Conservation (phyloP, 2,113 vertebrate species). For the Buteo buteo region DNA sequence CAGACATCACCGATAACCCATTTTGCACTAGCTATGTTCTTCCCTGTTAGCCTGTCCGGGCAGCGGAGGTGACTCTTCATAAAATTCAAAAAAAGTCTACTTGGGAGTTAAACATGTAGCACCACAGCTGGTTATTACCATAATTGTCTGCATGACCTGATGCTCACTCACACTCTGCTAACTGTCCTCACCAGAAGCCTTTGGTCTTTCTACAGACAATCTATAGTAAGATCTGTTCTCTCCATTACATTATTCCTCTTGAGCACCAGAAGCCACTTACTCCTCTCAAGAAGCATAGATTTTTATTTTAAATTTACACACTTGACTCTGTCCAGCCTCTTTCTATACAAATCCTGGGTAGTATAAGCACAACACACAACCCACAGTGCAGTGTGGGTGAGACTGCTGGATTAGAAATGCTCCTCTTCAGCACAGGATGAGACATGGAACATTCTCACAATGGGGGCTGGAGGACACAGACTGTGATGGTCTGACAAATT, state of each 20-base stretch:
- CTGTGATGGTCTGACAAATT: no score
- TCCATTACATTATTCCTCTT: neutral
- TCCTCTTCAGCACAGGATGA: neutral
- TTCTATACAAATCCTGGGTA: neutral
- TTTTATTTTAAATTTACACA: neutral
- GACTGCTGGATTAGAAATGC: neutral
- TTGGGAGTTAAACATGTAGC: neutral
- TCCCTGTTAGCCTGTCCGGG: neutral
- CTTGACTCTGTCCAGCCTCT: neutral
- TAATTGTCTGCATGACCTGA: neutral
- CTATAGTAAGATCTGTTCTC: neutral
- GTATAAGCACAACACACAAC: neutral
- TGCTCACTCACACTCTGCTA: neutral
- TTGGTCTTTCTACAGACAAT: neutral
- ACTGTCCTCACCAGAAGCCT: neutral
- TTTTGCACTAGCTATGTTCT: neutral
- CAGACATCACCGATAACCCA: neutral
- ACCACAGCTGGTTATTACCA: neutral
- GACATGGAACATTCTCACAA: neutral
- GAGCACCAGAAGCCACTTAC: neutral
- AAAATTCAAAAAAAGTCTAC: neutral
- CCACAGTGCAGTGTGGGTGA: accelerated
- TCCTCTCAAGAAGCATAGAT: neutral
- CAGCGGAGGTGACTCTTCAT: accelerated
- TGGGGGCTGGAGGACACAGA: neutral